Evolutionary conservation across 2,113 vertebrate species (phyloP).

Genomic region (Neomonachus schauinslandi): DNA sequence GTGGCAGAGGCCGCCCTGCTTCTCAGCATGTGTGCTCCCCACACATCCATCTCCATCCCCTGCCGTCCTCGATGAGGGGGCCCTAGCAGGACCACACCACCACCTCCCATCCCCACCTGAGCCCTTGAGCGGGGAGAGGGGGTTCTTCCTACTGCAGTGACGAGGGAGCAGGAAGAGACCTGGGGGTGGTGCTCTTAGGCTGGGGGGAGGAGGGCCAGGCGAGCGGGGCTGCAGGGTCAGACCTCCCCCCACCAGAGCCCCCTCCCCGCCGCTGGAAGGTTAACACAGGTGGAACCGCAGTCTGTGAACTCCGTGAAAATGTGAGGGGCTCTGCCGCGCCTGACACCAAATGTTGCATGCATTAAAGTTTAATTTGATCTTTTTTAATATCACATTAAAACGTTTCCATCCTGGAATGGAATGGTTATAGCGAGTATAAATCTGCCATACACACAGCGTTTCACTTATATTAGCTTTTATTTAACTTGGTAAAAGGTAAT

Average conservation of each 20-base stretch:
- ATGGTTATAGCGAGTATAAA: conserved; percentile 75
- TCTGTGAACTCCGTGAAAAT: background rate
- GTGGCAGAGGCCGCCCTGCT: no score
- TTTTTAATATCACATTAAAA: conserved; percentile 81
- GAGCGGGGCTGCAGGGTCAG: background rate
- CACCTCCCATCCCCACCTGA: background rate
- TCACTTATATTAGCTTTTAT: conserved; percentile 83
- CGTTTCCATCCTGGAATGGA: conserved; percentile 73
- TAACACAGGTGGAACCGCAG: background rate
- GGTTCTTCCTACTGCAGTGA: no score
- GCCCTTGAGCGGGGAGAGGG: rapidly evolving
- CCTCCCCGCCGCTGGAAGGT: background rate
- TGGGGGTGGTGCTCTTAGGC: background rate
- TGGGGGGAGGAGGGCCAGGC: rapidly evolving
- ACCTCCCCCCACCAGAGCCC: background rate
- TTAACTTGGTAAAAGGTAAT: conserved; percentile 84
- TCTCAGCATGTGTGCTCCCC: background rate
- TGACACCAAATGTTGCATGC: conserved; percentile 71
- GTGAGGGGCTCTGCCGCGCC: background rate
- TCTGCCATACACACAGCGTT: conserved; percentile 75
- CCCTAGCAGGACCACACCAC: rapidly evolving
- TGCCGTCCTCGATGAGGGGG: rapidly evolving
- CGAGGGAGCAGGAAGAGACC: rapidly evolving
- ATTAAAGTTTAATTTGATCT: conserved; percentile 84
- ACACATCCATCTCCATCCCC: rapidly evolving